Base-by-base conservation (phyloP, 2,797 vertebrate genomes). In the Thunnus albacares region DNA sequence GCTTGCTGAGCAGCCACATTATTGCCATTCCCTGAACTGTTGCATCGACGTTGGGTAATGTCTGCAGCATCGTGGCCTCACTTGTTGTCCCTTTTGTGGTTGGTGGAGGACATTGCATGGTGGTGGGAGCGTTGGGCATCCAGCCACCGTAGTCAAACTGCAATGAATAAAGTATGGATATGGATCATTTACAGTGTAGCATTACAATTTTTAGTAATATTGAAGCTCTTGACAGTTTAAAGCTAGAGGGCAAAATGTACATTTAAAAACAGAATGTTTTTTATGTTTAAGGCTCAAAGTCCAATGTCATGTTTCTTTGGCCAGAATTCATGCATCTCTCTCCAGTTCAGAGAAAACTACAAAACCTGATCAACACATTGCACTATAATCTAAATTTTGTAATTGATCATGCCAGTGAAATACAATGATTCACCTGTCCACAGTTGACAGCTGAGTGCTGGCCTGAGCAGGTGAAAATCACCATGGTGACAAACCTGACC, bases 401-500 rank as follows among this genome's bases (percentile, higher is more conserved):
- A 22, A 30, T 0, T 22, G 9, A 61, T 43, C 13, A 60, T 51
- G 3, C 1, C 0, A 0, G 0, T n/a, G 26, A 30, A 68, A 8
- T 13, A 28, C n/a, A 67, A 53, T 2, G 1, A 51, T 12, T 60
- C 45, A 94, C 93, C 92, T 94, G 94, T 86, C 91, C 93, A 79
- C 0, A 0, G 71, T 93, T 93, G n/a, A 94, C 89, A 8, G 92
- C 85, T 7, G 85, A 24, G 57, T 93, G 93, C 65, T 93, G 90
- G 28, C 0, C 66, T 18, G 93, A 92, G 72, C 69, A 24, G 1
- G 81, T 93, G 80, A 92, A 93, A 22, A 93, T 93, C 72, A 89
- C 89, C 92, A 94, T 93, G 70, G 93, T 92, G 67, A 92, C 76
- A 77, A 92, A 94, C 75, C 87, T 92, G 45, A 90, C 38, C 72